These are phyloP conservation scores for Drosophila macrospina DNA, from an alignment of 2,888 invertebrate species.

Conservation along the genomic window DNA sequence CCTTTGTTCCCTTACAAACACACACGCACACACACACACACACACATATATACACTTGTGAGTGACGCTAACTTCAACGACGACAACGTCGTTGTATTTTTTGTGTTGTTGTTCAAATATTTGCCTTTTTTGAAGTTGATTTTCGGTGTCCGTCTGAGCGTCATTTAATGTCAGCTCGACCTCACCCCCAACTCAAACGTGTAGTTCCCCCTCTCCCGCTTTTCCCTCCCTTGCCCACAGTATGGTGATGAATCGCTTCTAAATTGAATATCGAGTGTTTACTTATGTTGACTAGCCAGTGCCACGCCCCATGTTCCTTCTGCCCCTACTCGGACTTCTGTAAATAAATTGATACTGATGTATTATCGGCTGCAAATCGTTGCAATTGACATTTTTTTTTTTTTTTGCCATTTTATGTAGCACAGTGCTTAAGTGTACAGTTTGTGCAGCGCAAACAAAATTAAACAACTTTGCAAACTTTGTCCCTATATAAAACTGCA, in stretches of 20 bases:
- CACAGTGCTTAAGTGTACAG: conserved; percentile 45
- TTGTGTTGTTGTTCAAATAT: conserved; percentile 69
- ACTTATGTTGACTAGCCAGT: conserved; percentile 66
- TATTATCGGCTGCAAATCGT: conserved; percentile 48
- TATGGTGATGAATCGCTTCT: conserved; percentile 69
- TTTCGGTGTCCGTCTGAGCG: conserved; percentile 67
- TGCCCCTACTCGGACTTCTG: conserved; percentile 2
- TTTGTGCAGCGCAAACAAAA: conserved; percentile 68
- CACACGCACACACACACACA: conserved; percentile 14
- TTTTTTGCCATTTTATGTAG: conserved; percentile 16
- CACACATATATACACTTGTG: conserved; percentile 9
- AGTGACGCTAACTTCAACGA: conserved; percentile 54
- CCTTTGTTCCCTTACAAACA: conserved; percentile 53
- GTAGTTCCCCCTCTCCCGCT: not conserved
- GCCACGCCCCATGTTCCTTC: conserved; percentile 37
- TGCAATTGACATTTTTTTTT: conserved; percentile 46
- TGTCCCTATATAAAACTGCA: conserved; percentile 27
- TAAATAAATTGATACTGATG: conserved; percentile 67
- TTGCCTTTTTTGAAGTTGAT: conserved; percentile 79
- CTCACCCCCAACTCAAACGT: conserved; percentile 1
- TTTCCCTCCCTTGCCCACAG: conserved; percentile 20
- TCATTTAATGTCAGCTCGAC: conserved; percentile 70
- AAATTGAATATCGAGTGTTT: conserved; percentile 79
- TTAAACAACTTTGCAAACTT: conserved; percentile 62
- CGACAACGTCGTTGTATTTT: conserved; percentile 28